These are phyloP conservation scores for Acropora tenuis DNA, from an alignment of 64 coral and sea anemone species.

Conservation along the genomic window DNA sequence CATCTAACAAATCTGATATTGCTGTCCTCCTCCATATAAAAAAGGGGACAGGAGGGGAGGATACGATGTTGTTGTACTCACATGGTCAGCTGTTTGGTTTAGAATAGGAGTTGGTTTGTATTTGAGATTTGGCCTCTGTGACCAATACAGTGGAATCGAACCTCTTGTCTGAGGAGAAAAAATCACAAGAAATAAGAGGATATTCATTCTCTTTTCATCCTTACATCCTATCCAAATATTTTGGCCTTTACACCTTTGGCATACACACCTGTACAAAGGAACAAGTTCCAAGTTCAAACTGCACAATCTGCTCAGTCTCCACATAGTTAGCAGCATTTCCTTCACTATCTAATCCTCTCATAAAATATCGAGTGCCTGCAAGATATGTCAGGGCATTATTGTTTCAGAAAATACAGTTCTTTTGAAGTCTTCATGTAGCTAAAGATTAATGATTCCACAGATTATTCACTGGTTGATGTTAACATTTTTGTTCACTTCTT, in stretches of 20 bases:
- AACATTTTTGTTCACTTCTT: too few relatives aligned
- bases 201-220: too few relatives aligned
- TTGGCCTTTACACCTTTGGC: not conserved
- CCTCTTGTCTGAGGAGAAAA: slow-evolving; percentile 76
- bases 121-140: slow-evolving; percentile 91
- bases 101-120: slow-evolving; percentile 92
- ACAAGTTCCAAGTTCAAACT: slow-evolving; percentile 62
- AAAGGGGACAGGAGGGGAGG: too few relatives aligned
- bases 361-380: slow-evolving; percentile 86
- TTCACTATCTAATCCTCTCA: slow-evolving; percentile 90
- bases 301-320: slow-evolving; percentile 95
- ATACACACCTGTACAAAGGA: slow-evolving; percentile 88
- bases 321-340: slow-evolving; percentile 97
- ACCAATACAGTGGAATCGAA: slow-evolving; percentile 97
- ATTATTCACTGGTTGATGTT: too few relatives aligned
- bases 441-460: too few relatives aligned
- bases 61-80: slow-evolving; percentile 12
- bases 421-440: too few relatives aligned
- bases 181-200: not conserved
- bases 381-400: not conserved
- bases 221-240: too few relatives aligned
- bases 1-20: too few relatives aligned
- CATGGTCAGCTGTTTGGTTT: slow-evolving; percentile 88
- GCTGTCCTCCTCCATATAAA: too few relatives aligned
- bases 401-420: too few relatives aligned